Evolutionary conservation across 2,888 invertebrate species (phyloP), one percentile per base, ranked within the genome.

Genomic region (Stenodema calcarata): DNA sequence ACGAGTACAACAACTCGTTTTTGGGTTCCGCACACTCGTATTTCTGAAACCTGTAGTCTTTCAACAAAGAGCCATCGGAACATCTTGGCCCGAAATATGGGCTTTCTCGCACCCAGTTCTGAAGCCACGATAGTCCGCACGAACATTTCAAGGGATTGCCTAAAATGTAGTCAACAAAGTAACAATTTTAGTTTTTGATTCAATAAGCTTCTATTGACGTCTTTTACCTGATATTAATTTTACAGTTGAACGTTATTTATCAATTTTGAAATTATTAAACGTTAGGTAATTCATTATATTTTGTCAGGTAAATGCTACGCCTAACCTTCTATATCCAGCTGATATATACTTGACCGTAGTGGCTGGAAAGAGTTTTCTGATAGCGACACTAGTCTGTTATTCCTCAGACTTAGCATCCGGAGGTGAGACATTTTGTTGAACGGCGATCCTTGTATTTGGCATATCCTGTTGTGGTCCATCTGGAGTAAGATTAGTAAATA

Each of bases 61-160:
- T 94, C n/a, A 96, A 92, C 16, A 95, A 92, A 23, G 94, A 94
- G 0, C 96, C 96, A 90, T 96, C 96, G 35, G 94, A 93, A 90
- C 96, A 97, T 90, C 94, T 93, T 6, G 96, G 96, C 2, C 96
- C 96, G 14, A 88, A 87, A 16, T 88, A 82, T 2, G 89, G 88
- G 0, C 95, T 94, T 91, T 96, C 96, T 88, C 94, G 94, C 35
- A 96, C 91, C 96, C 96, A 97, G 2, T 94, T 95, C 89, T 96
- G 94, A 1, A 97, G 91, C 97, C 97, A 97, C 84, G 96, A 92
- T 91, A 96, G 93, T 88, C 94, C 94, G 90, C 97, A 97, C 79
- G 95, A 94, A 90, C 97, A 97, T 28, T 94, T 92, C 88, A 97
- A 92, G 0, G 97, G 97, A 92, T 97, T 97, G 44, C 95, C 96